Evolutionary conservation across 2,888 invertebrate species (phyloP), one percentile per base, ranked within the genome.

Genomic region (Clitarchus hookeri): DNA sequence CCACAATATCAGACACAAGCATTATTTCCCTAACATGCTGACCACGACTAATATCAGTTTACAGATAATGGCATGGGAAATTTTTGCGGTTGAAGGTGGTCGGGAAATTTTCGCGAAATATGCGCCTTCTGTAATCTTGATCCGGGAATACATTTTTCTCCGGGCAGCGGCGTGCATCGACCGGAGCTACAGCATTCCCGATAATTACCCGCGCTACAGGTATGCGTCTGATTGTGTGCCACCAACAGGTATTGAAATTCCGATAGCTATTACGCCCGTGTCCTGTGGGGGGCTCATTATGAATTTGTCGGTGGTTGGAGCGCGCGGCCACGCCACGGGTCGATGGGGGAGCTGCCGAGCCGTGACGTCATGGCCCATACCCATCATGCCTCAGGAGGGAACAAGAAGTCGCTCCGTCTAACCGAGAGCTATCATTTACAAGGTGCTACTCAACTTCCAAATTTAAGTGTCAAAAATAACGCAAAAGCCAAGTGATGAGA

Each of bases 241-340:
- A 65, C 65, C 65, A 65, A 65, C 65, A 65, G 65, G 65, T 65
- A 82, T 26, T 23, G 82, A 82, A 82, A 82, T 82, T 82, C 82
- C 82, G 82, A 82, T 82, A 82, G 27, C 23, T 82, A 27, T 82
- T 36, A 12, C 82, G 82, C 27, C 19, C 82, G 27, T 27, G 36
- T 82, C 44, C 44, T 82, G 44, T 26, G 27, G 82, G 26, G n/a
- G 82, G 27, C 82, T 82, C 82, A 82, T 82, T 82, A 82, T 27
- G 82, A 27, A 82, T 82, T 36, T 36, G 82, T 27, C 44, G 82
- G 82, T 11, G 44, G 82, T 23, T 36, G 26, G 25, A 19, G 79
- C 12, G 9, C 53, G 12, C 53, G 53, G 8, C 13, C 12, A 8
- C n/a, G n/a, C 19, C n/a, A 23, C 65, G 65, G 48, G 65, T 65